Conservation (phyloP, 2,888 invertebrate species). For the Lutraria lutraria region DNA sequence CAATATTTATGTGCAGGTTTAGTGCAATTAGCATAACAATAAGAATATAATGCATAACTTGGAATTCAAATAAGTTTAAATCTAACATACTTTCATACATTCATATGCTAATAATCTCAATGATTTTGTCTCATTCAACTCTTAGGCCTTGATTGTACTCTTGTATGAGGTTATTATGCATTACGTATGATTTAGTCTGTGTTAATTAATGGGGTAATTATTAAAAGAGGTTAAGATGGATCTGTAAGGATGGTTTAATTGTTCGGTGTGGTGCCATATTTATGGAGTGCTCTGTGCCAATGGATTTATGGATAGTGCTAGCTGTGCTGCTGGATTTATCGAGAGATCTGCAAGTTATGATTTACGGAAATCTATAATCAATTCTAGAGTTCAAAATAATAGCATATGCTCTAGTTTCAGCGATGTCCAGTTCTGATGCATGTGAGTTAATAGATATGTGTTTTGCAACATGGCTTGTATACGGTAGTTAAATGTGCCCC, state of each 20-base stretch:
- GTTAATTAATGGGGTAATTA: background rate
- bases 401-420: too few species aligned
- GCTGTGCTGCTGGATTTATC: background rate
- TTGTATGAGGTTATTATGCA: background rate
- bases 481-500: too few species aligned
- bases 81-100: background rate
- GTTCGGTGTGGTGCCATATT: background rate
- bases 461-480: too few species aligned
- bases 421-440: too few species aligned
- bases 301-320: background rate
- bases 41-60: constrained; percentile 7
- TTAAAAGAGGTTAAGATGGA: background rate
- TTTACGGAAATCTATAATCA: too few species aligned
- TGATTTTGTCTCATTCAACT: background rate
- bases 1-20: background rate
- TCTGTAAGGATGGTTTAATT: background rate
- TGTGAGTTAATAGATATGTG: too few species aligned
- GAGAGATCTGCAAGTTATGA: too few species aligned
- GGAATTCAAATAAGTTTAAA: constrained; percentile 2
- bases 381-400: too few species aligned
- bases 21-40: background rate
- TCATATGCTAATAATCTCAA: constrained; percentile 1
- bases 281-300: background rate
- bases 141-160: background rate
- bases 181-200: background rate